phyloP scores from a whole-genome alignment of 2,888 invertebrate species.

The Leptinotarsa haldemani region DNA sequence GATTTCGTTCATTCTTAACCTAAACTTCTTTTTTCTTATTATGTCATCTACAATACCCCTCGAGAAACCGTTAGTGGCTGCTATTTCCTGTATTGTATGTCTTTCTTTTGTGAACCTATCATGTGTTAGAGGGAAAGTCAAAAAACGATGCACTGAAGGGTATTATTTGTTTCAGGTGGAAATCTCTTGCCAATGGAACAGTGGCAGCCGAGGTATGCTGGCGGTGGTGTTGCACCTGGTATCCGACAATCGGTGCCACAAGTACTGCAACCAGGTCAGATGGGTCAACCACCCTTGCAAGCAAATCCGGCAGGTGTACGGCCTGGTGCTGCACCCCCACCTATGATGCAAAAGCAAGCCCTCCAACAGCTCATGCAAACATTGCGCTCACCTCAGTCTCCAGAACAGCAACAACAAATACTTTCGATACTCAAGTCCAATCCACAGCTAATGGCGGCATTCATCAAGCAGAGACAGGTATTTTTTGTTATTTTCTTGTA shows the following conservation, averaged over 20 bases:
- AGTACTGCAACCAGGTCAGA: conserved; percentile 51
- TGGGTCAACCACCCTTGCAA: conserved; percentile 40
- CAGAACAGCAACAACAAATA: conserved; percentile 92
- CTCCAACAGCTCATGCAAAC: conserved; percentile 90
- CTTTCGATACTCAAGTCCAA: conserved; percentile 91
- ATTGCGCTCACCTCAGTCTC: conserved; percentile 88
- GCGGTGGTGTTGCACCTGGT: conserved; percentile 61
- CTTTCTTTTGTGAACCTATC: too few relatives aligned
- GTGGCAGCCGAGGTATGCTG: conserved; percentile 68
- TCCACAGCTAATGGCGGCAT: conserved; percentile 95
- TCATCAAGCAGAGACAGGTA: conserved; percentile 88
- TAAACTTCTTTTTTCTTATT: too few relatives aligned
- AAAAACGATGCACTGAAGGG: too few relatives aligned
- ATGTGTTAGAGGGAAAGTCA: too few relatives aligned
- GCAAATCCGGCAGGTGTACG: conserved; percentile 51
- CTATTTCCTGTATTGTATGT: too few relatives aligned
- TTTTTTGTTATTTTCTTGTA: neutral
- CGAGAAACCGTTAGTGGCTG: too few relatives aligned
- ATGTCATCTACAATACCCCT: too few relatives aligned
- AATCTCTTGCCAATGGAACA: conserved; percentile 70
- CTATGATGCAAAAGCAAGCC: conserved; percentile 72
- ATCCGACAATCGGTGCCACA: conserved; percentile 65
- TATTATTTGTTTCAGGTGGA: conserved; percentile 57
- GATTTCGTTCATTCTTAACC: too few relatives aligned
- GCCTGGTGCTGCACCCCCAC: conserved; percentile 43